Evolutionary conservation across 2,888 invertebrate species (phyloP), one percentile per base, ranked within the genome.

Genomic region (Prosopocoilus inquinatus): DNA sequence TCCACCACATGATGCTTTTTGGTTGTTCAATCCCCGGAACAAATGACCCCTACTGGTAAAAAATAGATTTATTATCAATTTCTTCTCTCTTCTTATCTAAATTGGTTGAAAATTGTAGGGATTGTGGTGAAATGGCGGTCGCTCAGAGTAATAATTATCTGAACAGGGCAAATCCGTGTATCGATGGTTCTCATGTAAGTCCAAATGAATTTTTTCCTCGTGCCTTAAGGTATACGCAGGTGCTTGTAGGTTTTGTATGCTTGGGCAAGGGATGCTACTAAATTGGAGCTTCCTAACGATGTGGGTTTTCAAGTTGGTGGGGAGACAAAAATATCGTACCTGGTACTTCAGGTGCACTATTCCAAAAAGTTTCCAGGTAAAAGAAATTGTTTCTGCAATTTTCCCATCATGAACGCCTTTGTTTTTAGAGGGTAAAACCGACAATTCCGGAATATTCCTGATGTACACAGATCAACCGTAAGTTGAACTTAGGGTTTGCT

Each of bases 241-340:
- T 47, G 11, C 55, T 70, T 72, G 16, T 75, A 93, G 89, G 89
- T 96, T 50, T 83, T 96, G 8, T 96, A 96, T 75, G 96, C 96
- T 0, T 97, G 96, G 96, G 96, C 95, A 1, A 82, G 91, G 64
- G 93, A 96, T 73, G 96, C 96, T 0, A 94, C 94, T 0, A 84
- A 84, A 50, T 79, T 96, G 3, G 78, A 83, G 43, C 77, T 96
- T 47, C 96, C 96, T 0, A 78, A 87, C 47, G 91, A 88, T 58
- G 96, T 98, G 7, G 98, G 95, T 1, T 98, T 97, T 75, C 90
- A 90, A 75, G 89, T 97, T 45, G 97, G 97, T 5, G 85, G 84
- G 52, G 84, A 85, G 55, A 90, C 94, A 0, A 81, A 84, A 9
- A 90, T 95, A 61, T 87, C 91, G 68, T 96, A 95, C 74, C 80